A percentile compares a stretch with the other conserved stretches of the same genome.
Conservation (phyloP, 2,797 vertebrate species). For the Pogoniulus pusillus region DNA sequence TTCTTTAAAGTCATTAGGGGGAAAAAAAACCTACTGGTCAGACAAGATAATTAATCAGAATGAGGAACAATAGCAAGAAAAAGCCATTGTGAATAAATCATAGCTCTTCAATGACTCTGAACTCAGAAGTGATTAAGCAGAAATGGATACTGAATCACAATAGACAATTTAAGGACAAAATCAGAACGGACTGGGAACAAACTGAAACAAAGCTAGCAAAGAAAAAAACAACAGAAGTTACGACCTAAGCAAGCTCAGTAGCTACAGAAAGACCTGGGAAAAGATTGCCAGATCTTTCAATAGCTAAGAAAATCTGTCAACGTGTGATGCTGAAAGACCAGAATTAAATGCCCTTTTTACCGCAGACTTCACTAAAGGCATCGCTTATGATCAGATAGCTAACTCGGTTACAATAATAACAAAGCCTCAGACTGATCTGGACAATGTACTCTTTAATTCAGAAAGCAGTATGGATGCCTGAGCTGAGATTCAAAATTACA, state of each 20-base stretch:
- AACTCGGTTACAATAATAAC: not conserved
- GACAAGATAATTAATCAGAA: not conserved
- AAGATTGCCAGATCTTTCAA: not conserved
- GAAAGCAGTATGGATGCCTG: not conserved
- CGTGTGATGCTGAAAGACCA: not conserved
- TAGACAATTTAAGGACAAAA: not conserved
- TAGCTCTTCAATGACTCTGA: not conserved
- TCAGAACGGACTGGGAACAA: not conserved
- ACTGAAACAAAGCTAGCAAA: not conserved
- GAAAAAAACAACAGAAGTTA: not conserved
- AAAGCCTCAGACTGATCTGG: not conserved
- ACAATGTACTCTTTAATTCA: not conserved
- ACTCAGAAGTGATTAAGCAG: not conserved
- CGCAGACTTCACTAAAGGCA: not conserved
- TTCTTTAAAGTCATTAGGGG: not conserved
- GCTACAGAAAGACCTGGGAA: too few relatives aligned
- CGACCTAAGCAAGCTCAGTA: too few relatives aligned
- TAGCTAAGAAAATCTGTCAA: not conserved
- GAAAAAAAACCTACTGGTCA: not conserved
- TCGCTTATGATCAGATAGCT: not conserved
- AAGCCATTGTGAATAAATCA: not conserved
- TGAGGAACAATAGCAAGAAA: not conserved
- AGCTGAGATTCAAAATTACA: not conserved
- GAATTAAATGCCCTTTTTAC: not conserved
- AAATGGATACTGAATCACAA: not conserved